Evolutionary conservation across 2,113 vertebrate genomes (phyloP), one percentile per base, ranked within the genome.

Genomic region (Murina feae): DNA sequence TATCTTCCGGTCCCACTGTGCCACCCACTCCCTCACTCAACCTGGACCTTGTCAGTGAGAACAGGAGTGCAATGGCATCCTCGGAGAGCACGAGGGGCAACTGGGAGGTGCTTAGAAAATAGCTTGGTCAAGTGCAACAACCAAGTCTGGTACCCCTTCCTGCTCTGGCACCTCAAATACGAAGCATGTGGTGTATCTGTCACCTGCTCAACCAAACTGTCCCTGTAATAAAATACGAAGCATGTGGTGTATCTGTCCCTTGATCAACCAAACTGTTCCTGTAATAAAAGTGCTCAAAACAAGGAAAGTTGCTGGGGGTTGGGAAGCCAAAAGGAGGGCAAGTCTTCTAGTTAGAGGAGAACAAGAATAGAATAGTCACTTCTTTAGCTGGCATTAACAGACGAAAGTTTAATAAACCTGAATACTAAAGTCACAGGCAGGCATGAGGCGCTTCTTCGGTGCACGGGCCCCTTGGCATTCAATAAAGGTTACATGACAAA

Each of bases 21-120:
- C 35, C 9, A 16, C 21, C 68, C 35, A 10, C 81, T 42, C 2
- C 0, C 16, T 74, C 65, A 10, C 30, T 74, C 53, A 25, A 17
- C 3, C 0, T 60, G 20, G 18, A 20, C 37, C 23, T 10, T 42
- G 47, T 74, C 35, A 13, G 17, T 2, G 74, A 84, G 10, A 90
- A 63, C 7, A 60, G 71, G 18, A 44, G 23, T 1, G 17, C 51
- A 9, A 72, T 3, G 23, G 74, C 8, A 12, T 9, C 75, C 65
- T 30, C 2, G 4, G 25, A 47, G 4, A 35, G 25, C 0, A 7
- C 0, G 3, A 2, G 6, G 11, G 42, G 32, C 7, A 5, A 23
- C 35, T 1, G n/a, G 60, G 51, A 78, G 30, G 11, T 9, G 65
- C 25, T 35, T 30, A 21, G 11, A 63, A 35, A 49, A 66, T 1